A percentile compares a stretch with the other conserved stretches of the same genome.
phyloP scores from a whole-genome alignment of 2,888 invertebrate species.

The Synergus umbraculus region DNA sequence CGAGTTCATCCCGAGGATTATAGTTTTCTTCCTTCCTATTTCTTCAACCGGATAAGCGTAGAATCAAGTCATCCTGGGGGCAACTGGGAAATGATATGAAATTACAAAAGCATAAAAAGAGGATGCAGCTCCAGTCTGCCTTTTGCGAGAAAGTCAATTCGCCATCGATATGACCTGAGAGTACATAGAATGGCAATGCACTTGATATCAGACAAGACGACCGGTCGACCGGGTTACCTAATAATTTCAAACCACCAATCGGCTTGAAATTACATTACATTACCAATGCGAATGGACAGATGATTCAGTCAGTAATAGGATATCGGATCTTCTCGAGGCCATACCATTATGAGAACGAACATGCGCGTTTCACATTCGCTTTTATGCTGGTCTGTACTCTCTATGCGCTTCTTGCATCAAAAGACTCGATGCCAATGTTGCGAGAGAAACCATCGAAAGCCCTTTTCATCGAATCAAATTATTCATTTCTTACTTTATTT shows the following conservation, averaged over 20 bases:
- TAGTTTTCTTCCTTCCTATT: conserved; percentile 27
- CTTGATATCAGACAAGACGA: conserved; percentile 45
- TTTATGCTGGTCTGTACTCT: neutral
- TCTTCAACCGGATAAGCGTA: conserved; percentile 11
- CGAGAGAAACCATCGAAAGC: conserved; percentile 26
- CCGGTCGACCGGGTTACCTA: conserved; percentile 64
- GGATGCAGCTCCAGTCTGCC: neutral
- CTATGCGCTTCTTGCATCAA: conserved; percentile 18
- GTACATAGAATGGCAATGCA: conserved; percentile 40
- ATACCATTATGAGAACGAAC: conserved; percentile 20
- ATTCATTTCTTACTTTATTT: conserved; percentile 18
- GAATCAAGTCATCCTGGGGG: conserved; percentile 22
- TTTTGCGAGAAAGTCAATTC: conserved; percentile 34
- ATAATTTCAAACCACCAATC: conserved; percentile 59
- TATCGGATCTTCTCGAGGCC: conserved; percentile 35
- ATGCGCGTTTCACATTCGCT: conserved; percentile 29
- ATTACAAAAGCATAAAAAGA: conserved; percentile 35
- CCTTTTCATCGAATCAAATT: conserved; percentile 32
- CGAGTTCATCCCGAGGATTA: conserved; percentile 18
- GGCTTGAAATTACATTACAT: conserved; percentile 61
- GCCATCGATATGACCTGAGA: conserved; percentile 5
- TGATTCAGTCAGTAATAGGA: conserved; percentile 37
- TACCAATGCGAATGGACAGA: conserved; percentile 54
- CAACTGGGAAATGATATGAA: conserved; percentile 31
- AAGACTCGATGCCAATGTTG: conserved; percentile 6